Percentiles rank a stretch among this genome's conserved stretches.
These are phyloP conservation scores for Ephydatia muelleri DNA, from an alignment of 37 sponge, comb jelly and placozoan species.

Conservation along the genomic window DNA sequence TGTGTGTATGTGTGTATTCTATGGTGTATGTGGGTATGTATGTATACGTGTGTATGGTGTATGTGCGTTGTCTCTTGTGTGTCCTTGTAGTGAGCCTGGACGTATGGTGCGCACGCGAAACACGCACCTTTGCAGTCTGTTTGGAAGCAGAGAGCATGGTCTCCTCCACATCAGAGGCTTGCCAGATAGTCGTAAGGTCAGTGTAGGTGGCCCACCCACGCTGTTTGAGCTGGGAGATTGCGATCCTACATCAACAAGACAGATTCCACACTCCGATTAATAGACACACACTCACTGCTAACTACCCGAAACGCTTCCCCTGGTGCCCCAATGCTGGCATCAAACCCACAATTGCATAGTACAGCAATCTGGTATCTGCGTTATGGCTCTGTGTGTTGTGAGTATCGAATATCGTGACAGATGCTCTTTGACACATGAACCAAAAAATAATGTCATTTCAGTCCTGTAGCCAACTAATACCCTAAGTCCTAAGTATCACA, in stretches of 20 bases:
- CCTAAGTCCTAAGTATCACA: too few species aligned
- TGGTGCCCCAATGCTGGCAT: neutral
- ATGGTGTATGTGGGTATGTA: neutral
- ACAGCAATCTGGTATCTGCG: too few species aligned
- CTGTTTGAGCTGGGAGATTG: conserved; percentile 28
- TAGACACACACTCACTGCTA: neutral
- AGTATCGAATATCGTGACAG: too few species aligned
- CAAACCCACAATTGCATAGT: neutral
- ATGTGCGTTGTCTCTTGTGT: neutral
- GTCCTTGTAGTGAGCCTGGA: too few species aligned
- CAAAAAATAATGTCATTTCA: too few species aligned
- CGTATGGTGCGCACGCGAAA: too few species aligned
- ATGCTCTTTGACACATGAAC: too few species aligned
- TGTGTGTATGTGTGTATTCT: neutral
- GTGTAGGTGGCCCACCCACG: conserved; percentile 78
- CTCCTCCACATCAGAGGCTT: conserved; percentile 33
- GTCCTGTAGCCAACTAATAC: too few species aligned
- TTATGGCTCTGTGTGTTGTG: too few species aligned
- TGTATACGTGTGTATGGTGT: neutral
- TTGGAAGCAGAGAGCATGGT: conserved; percentile 45
- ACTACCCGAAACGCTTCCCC: neutral
- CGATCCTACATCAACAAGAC: conserved; percentile 47
- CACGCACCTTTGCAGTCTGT: conserved; percentile 53
- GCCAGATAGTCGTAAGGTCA: conserved; percentile 69
- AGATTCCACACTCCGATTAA: neutral